Percentiles rank a stretch among this genome's conserved stretches.
Conservation (phyloP, 1,140 invertebrate genomes). For the Bombus difficillimus region DNA sequence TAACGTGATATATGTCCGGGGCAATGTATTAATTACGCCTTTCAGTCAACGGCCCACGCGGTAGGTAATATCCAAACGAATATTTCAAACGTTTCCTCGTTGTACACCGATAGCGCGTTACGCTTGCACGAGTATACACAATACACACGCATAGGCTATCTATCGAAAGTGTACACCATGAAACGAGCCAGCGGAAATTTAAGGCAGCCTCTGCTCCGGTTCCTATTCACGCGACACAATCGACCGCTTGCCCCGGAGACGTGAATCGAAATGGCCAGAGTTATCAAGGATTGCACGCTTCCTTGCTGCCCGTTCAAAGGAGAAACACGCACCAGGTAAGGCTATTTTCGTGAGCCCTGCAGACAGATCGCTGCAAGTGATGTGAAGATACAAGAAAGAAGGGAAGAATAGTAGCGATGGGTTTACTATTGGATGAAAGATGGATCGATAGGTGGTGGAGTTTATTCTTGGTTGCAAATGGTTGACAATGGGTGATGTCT, state of each 20-base stretch:
- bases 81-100: conserved; percentile 16
- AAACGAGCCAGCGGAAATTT: background rate
- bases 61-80: conserved; percentile 17
- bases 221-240: conserved; percentile 15
- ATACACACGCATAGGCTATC: no score
- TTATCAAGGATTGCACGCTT: conserved; percentile 23
- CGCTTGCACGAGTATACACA: no score
- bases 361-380: background rate
- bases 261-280: conserved; percentile 32
- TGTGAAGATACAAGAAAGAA: background rate
- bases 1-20: conserved; percentile 10
- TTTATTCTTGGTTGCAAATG: background rate
- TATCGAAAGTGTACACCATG: no score
- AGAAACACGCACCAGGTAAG: background rate
- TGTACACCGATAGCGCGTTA: background rate
- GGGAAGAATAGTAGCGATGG: background rate
- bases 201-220: background rate
- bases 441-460: background rate
- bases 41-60: background rate
- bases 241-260: background rate
- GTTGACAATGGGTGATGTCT: background rate
- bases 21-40: conserved; percentile 31
- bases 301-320: background rate
- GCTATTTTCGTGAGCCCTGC: background rate
- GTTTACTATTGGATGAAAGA: background rate